Base-by-base conservation (phyloP, 2,113 vertebrate genomes). In the Eolophus roseicapilla region DNA sequence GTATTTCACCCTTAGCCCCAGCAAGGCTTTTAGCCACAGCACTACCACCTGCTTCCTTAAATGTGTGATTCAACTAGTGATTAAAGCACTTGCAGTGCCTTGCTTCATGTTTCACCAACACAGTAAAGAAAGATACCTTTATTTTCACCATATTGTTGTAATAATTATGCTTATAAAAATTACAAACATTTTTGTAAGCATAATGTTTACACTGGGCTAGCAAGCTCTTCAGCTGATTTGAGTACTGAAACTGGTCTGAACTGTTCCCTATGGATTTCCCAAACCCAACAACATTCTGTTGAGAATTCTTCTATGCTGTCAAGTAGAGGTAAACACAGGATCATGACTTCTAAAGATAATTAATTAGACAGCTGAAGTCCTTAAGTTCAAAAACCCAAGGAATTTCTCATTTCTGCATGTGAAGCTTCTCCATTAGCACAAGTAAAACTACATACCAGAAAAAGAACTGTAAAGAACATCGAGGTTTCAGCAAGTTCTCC, bases 41-140 rank as follows among this genome's bases (percentile, higher is more conserved):
- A 44, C n/a, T 75, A 41, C 16, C 43, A 4, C 47, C 29, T 13
- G 37, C 46, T 71, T 82, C 76, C 63, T 65, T n/a, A 23, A 29
- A 15, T 0, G 10, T 1, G 0, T 24, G 13, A 2, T 27, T 60
- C 2, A 5, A 4, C 27, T 1, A 33, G 31, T 5, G 17, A 41
- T 50, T 35, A 52, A 60, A 77, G 64, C 53, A 9, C 3, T 1
- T 23, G 33, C 65, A 49, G n/a, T 11, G 44, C 74, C 86, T 65
- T 17, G 50, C 27, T 69, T 57, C 27, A 2, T 8, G 19, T 10
- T 69, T 27, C 6, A 64, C 25, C 67, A 69, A 5, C 62, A 60
- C 31, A 10, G 9, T 1, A 46, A 17, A 46, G 77, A 87, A 89
- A 62, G 49, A 63, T n/a, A 35, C 62, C 47, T 65, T 50, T 9